A percentile compares a stretch with the other conserved stretches of the same genome.
Conservation (phyloP, 2,888 invertebrate genomes). For the Agonopterix arenella region DNA sequence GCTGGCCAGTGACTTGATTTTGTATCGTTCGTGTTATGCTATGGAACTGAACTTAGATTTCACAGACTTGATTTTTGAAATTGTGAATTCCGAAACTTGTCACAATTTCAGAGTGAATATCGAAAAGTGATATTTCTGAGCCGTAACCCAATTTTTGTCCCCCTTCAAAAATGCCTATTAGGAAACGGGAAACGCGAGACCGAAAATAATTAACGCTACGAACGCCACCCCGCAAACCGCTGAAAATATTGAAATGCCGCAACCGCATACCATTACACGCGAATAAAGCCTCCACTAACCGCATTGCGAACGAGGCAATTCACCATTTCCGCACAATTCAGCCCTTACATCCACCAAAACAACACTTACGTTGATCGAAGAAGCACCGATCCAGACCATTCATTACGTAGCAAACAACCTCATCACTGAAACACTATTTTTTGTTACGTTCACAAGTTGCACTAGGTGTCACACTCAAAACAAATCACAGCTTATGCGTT, state of each 20-base stretch:
- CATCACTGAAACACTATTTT: conserved; percentile 67
- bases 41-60: too few relatives aligned
- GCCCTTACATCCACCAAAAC: conserved; percentile 36
- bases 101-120: too few relatives aligned
- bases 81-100: too few relatives aligned
- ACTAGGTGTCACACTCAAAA: conserved; percentile 64
- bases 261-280: conserved; percentile 44
- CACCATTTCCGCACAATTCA: conserved; percentile 44
- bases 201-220: conserved; percentile 26
- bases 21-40: neutral
- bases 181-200: conserved; percentile 14
- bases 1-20: neutral
- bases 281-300: conserved; percentile 47
- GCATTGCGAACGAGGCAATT: conserved; percentile 48
- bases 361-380: conserved; percentile 75
- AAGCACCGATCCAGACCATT: conserved; percentile 76
- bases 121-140: too few relatives aligned
- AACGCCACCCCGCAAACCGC: conserved; percentile 25
- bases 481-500: conserved; percentile 68
- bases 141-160: neutral
- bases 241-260: conserved; percentile 50
- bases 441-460: conserved; percentile 56
- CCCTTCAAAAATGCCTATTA: conserved; percentile 3
- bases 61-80: too few relatives aligned
- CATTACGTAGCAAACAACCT: conserved; percentile 69